Evolutionary conservation across 2,797 vertebrate species (phyloP).

Genomic region (Macrochelys suwanniensis): DNA sequence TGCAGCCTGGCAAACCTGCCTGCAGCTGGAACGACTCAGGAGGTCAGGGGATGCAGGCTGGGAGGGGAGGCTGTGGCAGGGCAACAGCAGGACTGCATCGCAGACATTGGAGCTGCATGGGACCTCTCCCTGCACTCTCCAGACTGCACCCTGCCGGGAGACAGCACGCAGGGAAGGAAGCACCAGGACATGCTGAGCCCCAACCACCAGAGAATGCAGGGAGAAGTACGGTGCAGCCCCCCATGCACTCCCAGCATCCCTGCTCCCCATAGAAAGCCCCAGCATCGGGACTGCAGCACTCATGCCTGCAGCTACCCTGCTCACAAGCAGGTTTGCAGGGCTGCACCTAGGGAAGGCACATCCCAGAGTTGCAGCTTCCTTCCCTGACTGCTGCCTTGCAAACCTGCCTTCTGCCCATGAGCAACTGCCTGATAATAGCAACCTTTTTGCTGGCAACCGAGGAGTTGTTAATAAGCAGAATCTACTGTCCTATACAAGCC

Average conservation of each 20-base stretch:
- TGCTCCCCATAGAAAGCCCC: not conserved
- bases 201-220: not conserved
- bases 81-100: not conserved
- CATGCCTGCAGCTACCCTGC: not conserved
- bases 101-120: not conserved
- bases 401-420: not conserved
- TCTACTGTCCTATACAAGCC: not conserved
- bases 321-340: not conserved
- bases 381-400: not conserved
- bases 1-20: too few relatives aligned
- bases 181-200: not conserved
- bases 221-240: not conserved
- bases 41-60: too few relatives aligned
- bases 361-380: not conserved
- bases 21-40: too few relatives aligned
- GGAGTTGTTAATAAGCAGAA: not conserved
- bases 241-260: not conserved
- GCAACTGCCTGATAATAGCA: not conserved
- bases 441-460: not conserved
- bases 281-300: not conserved
- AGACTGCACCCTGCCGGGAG: not conserved
- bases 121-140: not conserved
- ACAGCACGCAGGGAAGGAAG: not conserved
- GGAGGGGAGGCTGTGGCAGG: too few relatives aligned
- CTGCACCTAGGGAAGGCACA: not conserved